A percentile compares a stretch with the other conserved stretches of the same genome.
These are phyloP conservation scores for Andricus grossulariae DNA, from an alignment of 1,140 invertebrate genomes.

Conservation along the genomic window DNA sequence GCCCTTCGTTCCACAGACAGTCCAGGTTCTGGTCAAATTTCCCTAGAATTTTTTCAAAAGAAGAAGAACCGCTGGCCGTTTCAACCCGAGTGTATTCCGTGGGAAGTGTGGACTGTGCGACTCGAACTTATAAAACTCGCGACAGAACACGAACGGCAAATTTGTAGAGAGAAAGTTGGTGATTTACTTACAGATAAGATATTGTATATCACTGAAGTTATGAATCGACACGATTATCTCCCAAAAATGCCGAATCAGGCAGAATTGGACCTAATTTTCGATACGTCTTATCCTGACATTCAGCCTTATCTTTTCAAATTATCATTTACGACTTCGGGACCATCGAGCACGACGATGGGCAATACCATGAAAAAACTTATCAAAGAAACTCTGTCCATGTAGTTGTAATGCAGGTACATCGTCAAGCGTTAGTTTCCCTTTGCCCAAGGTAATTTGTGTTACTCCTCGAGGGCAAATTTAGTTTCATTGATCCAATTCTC, in stretches of 20 bases:
- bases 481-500: slow-evolving; percentile 24
- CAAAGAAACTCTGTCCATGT: slow-evolving; percentile 79
- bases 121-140: slow-evolving; percentile 90
- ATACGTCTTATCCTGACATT: slow-evolving; percentile 92
- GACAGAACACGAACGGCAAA: slow-evolving; percentile 92
- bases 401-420: slow-evolving; percentile 46
- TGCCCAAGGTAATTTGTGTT: neutral
- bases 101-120: slow-evolving; percentile 98
- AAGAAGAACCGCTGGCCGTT: slow-evolving; percentile 89
- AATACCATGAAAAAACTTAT: slow-evolving; percentile 94
- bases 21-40: slow-evolving; percentile 88
- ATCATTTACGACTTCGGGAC: slow-evolving; percentile 85
- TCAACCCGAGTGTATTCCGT: slow-evolving; percentile 91
- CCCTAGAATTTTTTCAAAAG: slow-evolving; percentile 96
- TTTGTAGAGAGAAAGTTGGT: slow-evolving; percentile 91
- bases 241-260: slow-evolving; percentile 95
- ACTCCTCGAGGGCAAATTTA: slow-evolving; percentile 9
- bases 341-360: slow-evolving; percentile 84
- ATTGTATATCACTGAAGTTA: slow-evolving; percentile 93
- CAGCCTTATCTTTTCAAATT: slow-evolving; percentile 97
- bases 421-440: neutral
- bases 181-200: slow-evolving; percentile 95
- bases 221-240: slow-evolving; percentile 96
- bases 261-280: slow-evolving; percentile 95
- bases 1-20: slow-evolving; percentile 86